Evolutionary conservation across 2,113 vertebrate genomes (phyloP).

Genomic region (Lutjanus erythropterus): DNA sequence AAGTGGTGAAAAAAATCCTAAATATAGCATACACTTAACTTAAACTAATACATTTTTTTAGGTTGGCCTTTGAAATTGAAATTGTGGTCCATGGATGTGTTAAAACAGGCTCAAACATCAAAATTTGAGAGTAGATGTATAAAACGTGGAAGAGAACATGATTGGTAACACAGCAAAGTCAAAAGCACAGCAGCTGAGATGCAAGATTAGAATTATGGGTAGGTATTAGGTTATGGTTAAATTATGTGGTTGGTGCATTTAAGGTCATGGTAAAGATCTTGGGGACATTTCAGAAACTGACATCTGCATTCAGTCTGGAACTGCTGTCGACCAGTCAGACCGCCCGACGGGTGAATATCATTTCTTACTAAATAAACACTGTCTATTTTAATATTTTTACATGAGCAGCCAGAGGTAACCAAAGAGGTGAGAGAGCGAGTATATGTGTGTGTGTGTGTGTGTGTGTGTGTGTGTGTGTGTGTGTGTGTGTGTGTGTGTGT

Average conservation of each 20-base stretch:
- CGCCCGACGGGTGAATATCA: not conserved
- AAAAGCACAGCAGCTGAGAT: not conserved
- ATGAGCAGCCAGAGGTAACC: constrained; percentile 9
- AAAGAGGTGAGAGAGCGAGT: not conserved
- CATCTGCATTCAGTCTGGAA: constrained; percentile 5
- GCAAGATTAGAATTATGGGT: not conserved
- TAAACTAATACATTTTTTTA: too few species aligned
- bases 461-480: not conserved
- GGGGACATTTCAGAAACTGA: not conserved
- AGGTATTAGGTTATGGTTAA: not conserved
- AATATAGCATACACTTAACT: too few species aligned
- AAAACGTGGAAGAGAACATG: not conserved
- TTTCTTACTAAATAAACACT: constrained; percentile 22
- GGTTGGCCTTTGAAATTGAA: too few species aligned
- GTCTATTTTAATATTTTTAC: constrained; percentile 24
- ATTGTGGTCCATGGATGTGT: not conserved
- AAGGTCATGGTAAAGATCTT: constrained; percentile 3
- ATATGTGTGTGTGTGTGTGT: not conserved
- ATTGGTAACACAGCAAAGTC: not conserved
- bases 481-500: too few species aligned
- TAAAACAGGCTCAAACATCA: not conserved
- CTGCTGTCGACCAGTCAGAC: constrained; percentile 4
- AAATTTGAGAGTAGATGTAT: not conserved
- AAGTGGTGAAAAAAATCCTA: too few species aligned
- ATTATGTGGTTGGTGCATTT: not conserved